These are phyloP conservation scores for Callinectes sapidus DNA, from an alignment of 2,888 invertebrate genomes.

Conservation along the genomic window DNA sequence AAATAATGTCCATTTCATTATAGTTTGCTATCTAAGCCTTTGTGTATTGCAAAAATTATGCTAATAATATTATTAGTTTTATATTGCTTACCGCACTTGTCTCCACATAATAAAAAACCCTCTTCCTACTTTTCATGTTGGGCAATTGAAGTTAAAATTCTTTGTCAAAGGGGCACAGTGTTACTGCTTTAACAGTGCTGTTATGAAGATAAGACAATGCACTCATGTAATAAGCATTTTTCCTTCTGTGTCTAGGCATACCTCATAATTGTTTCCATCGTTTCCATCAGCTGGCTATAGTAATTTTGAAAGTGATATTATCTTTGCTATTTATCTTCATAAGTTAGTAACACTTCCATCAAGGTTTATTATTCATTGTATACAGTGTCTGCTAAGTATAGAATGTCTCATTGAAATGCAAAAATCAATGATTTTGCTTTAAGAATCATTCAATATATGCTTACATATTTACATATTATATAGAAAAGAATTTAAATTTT, in stretches of 20 bases:
- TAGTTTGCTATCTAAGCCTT: not conserved
- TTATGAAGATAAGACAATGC: not conserved
- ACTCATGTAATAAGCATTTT: not conserved
- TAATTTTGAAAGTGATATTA: not conserved
- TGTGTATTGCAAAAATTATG: not conserved
- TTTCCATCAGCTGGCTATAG: not conserved
- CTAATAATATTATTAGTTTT: not conserved
- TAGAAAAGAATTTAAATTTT: not conserved
- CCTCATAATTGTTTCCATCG: not conserved
- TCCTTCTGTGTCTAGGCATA: not conserved
- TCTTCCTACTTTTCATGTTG: not conserved
- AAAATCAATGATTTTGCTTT: not conserved
- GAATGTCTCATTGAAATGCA: not conserved
- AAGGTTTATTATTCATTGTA: not conserved
- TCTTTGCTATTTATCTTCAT: not conserved
- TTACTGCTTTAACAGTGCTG: not conserved
- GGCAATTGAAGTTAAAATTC: not conserved
- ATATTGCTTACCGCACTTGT: not conserved
- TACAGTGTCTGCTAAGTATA: not conserved
- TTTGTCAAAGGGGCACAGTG: not conserved
- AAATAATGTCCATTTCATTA: not conserved
- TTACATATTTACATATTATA: not conserved
- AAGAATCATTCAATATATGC: slow-evolving; percentile 19
- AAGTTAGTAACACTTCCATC: not conserved
- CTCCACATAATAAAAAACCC: not conserved